Base-by-base conservation (phyloP, 2,888 invertebrate species). In the Arctia plantaginis region DNA sequence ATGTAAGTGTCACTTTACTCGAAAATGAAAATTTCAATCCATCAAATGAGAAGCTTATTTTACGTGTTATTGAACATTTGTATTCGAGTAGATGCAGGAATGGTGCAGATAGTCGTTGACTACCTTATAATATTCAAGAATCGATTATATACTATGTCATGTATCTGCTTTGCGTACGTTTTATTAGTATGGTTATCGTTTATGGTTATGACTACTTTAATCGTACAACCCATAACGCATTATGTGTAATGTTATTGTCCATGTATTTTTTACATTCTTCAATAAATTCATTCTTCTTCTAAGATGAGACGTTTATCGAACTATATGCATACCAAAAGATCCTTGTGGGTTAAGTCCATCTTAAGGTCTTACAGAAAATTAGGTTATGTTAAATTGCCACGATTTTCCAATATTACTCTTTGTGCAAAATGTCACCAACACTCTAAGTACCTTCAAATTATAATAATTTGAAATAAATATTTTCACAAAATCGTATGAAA, bases 1-100 rank as follows among this genome's bases (percentile, higher is more conserved):
- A n/a, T n/a, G 75, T 77, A 70, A 66, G 62, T 84, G 79, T 83
- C 80, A 79, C 83, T 66, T 77, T 72, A 66, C 47, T 75, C 70
- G 77, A 68, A 62, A 71, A 55, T 30, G 71, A 75, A 76, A 75
- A 75, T 76, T 66, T 62, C 77, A 74, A 82, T 84, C 80, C 70
- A 84, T 83, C 78, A 78, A 74, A 80, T 78, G 73, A 77, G 65
- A 62, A 62, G 69, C 13, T 74, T 69, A 66, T 74, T 81, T 78
- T 62, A 33, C 64, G 71, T 27, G 30, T 72, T 51, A 65, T 76
- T 64, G 35, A 41, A 41, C 18, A 66, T 27, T 44, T 67, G 30
- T 67, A 47, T 47, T 44, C 23, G 30, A 30, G 27, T 33, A 23
- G 23, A 47, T 47, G 23, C 18, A 67, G 44, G 44, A 44, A 20